Conservation (phyloP, 2,113 vertebrate genomes). For the Bubalus kerabau region DNA sequence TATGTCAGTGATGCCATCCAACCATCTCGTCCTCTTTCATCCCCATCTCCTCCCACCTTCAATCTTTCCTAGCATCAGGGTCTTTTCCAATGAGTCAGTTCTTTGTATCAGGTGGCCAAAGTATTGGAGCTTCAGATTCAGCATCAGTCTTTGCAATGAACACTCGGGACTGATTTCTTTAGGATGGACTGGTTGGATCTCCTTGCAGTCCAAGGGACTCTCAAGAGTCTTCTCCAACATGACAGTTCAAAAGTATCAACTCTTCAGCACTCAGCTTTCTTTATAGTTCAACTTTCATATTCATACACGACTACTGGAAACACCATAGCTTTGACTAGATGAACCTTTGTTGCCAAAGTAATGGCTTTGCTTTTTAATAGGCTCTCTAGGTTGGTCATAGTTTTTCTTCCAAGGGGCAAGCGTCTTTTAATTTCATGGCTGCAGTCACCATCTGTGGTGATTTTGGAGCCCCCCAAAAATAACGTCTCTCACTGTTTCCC, state of each 20-base stretch:
- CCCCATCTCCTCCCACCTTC: background rate
- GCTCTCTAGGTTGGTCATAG: background rate
- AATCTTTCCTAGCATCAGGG: background rate
- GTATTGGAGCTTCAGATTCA: background rate
- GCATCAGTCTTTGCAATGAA: background rate
- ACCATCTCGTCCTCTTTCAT: background rate
- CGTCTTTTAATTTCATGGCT: background rate
- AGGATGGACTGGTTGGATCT: background rate
- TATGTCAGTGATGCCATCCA: background rate
- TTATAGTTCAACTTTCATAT: background rate
- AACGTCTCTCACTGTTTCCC: background rate
- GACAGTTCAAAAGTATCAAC: background rate
- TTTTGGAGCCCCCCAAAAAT: background rate
- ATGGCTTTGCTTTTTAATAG: background rate
- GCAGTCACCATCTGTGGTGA: background rate
- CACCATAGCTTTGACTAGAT: background rate
- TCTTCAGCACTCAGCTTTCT: fast-evolving
- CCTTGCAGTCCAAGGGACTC: background rate
- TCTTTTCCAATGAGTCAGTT: background rate
- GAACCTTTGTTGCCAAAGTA: background rate
- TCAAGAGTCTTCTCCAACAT: background rate
- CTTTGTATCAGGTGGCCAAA: background rate
- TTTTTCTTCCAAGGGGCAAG: background rate
- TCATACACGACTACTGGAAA: background rate
- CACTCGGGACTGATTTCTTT: background rate